phyloP scores from a whole-genome alignment of 2,888 invertebrate genomes.

The Chromoteleia sp. region DNA sequence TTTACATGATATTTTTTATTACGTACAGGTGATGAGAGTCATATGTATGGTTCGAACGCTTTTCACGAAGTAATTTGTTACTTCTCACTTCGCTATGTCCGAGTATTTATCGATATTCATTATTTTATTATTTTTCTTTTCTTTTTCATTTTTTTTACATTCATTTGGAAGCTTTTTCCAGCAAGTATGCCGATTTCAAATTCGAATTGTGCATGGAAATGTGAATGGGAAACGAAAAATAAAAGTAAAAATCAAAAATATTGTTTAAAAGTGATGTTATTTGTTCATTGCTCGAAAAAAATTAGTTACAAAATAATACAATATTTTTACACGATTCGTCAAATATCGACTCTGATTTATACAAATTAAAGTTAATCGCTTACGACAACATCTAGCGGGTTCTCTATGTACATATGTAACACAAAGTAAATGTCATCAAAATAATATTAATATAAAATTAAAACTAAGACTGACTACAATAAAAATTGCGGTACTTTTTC shows the following conservation, averaged over 20 bases:
- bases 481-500: constrained; percentile 44
- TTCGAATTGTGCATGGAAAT: constrained; percentile 53
- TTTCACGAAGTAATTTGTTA: constrained; percentile 69
- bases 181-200: constrained; percentile 65
- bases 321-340: constrained; percentile 63
- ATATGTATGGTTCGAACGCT: constrained; percentile 72
- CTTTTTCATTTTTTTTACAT: constrained; percentile 49
- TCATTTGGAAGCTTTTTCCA: constrained; percentile 51
- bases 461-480: constrained; percentile 61
- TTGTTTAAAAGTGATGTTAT: constrained; percentile 58
- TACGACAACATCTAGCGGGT: constrained; percentile 38
- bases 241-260: constrained; percentile 37
- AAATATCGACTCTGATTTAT: constrained; percentile 54
- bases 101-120: constrained; percentile 63
- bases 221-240: constrained; percentile 49
- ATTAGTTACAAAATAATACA: constrained; percentile 69
- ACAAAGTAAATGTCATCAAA: constrained; percentile 49
- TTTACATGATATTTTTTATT: constrained; percentile 61
- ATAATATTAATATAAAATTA: constrained; percentile 54
- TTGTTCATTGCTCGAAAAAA: constrained; percentile 53
- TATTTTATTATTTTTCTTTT: constrained; percentile 15
- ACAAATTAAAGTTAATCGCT: constrained; percentile 56
- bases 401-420: constrained; percentile 67
- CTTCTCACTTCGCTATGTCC: constrained; percentile 55
- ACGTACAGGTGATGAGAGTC: constrained; percentile 70